Base-by-base conservation (phyloP, 2,113 vertebrate genomes). In the Pangasianodon hypophthalmus region DNA sequence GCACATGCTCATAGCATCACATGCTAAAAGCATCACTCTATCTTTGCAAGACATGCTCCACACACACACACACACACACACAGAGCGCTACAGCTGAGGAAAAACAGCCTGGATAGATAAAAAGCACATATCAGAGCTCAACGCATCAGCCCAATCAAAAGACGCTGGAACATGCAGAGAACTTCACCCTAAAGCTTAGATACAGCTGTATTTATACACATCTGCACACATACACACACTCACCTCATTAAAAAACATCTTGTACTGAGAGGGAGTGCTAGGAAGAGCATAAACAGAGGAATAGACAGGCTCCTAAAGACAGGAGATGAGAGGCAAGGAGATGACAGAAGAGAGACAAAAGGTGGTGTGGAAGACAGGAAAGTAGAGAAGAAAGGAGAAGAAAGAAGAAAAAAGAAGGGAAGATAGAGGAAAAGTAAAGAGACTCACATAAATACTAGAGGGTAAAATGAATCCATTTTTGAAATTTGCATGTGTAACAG, bases 271-370 rank as follows among this genome's bases (percentile, higher is more conserved):
- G 26, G 94, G 91, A 81, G 83, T 90, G 93, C 92, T 92, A 94
- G 89, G 52, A 64, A 73, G 89, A 87, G 94, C 93, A 94, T 91
- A 97, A 88, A 97, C 93, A 91, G 95, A 95, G 91, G 96, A 95
- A 94, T 95, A 96, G 87, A 97, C 94, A 14, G 96, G 96, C n/a
- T 94, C 96, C 96, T 97, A 92, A 92, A 91, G n/a, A 92, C 90
- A 92, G 54, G 54, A 73, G 64, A 81, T 67, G 85, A 87, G 64
- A 64, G 48, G 58, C 21, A 58, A n/a, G 52, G 19, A 46, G 26
- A 58, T 24, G n/a, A 84, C 5, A 60, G 52, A 60, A 29, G 19
- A 73, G 41, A 21, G 64, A 37, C 29, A 81, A 32, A 50, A 56
- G 16, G 79, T 82, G 29, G 46, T 50, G 50, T 82, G 5, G 19